Base-by-base conservation (phyloP, 2,888 invertebrate genomes). In the Melanotus villosus region DNA sequence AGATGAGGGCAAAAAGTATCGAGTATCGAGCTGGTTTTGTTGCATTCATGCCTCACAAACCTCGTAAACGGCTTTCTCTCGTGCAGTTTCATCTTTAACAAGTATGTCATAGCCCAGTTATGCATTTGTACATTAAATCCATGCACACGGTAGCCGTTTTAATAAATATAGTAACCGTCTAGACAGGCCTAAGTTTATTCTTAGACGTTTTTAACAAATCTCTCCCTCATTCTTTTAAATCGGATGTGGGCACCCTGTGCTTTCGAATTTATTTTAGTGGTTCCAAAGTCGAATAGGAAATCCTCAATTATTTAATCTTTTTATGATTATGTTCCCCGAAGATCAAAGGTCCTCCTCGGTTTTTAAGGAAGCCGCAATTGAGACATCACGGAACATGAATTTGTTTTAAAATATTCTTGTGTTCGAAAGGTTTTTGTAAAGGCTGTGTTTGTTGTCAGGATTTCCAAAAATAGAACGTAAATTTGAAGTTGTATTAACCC, bases 291-390 rank as follows among this genome's bases (percentile, higher is more conserved):
- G 23, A 41, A 23, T 41, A 38, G 57, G 57, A 58, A 58, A 41
- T 41, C 23, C 23, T 26, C 57, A 41, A 58, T 58, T 23, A 41
- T 7, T 7, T 21, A 36, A 38, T 58, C 14, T 16, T 52, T 10
- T 32, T 32, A 30, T 7, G 30, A 50, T 23, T 16, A 26, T 6
- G 19, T 9, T n/a, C 21, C 16, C 26, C n/a, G 16, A n/a, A 52
- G 52, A 52, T 52, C 52, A 19, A 52, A 52, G 52, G 52, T 52
- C 18, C 32, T n/a, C n/a, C n/a, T n/a, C n/a, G n/a, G n/a, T n/a
- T n/a, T n/a, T n/a, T n/a, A n/a, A n/a, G n/a, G n/a, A n/a, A n/a
- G n/a, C n/a, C n/a, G n/a, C n/a, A n/a, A n/a, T n/a, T n/a, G n/a
- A n/a, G n/a, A n/a, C n/a, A n/a, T n/a, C n/a, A n/a, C n/a, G n/a